These are phyloP conservation scores for Cheumatopsyche charites DNA, from an alignment of 1,140 invertebrate species.

Conservation along the genomic window DNA sequence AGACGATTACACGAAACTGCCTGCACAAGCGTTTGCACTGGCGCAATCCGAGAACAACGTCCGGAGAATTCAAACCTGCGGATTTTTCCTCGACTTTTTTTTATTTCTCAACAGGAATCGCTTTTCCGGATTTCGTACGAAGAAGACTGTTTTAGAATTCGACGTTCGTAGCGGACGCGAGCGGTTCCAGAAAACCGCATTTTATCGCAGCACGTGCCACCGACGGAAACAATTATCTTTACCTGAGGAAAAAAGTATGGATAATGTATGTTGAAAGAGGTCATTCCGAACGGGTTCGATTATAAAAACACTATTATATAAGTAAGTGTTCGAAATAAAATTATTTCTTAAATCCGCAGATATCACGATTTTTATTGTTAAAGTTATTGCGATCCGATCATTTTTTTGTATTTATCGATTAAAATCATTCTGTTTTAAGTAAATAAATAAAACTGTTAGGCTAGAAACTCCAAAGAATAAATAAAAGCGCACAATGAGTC, in stretches of 20 bases:
- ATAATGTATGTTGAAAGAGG: no score
- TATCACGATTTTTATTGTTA: no score
- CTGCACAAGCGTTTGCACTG: not conserved
- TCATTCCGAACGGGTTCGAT: no score
- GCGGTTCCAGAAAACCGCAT: conserved; percentile 20
- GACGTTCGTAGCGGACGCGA: not conserved
- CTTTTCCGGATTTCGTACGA: not conserved
- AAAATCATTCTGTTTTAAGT: no score
- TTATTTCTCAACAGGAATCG: not conserved
- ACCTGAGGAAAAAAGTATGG: conserved; percentile 6
- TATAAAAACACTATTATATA: no score
- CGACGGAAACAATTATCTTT: conserved; percentile 24
- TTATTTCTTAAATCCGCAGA: no score
- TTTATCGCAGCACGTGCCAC: conserved; percentile 8
- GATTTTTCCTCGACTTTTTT: conserved; percentile 1
- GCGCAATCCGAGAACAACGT: not conserved
- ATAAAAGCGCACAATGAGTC: no score
- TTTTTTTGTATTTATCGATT: no score
- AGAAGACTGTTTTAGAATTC: not conserved
- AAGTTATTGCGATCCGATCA: no score
- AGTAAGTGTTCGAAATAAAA: no score
- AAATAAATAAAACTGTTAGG: no score
- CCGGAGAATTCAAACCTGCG: conserved; percentile 8
- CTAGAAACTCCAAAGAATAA: no score
- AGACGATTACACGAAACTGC: conserved; percentile 13